Conservation (phyloP, 2,888 invertebrate species). For the Eueremaeus valkanovi region DNA sequence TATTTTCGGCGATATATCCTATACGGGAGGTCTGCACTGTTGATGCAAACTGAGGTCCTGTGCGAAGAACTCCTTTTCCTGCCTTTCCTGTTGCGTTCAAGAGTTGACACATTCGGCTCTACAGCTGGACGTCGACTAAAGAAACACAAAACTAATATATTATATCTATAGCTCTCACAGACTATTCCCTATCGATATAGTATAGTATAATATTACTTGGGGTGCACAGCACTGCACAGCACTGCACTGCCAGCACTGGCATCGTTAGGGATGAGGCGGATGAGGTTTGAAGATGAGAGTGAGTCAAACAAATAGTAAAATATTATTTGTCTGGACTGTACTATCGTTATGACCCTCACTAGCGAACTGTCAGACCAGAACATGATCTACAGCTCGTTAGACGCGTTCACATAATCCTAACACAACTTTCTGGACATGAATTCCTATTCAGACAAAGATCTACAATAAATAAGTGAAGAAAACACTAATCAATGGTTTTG, state of each 20-base stretch:
- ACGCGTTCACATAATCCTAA: not conserved
- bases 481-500: not conserved
- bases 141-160: slow-evolving; percentile 17
- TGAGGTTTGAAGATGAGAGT: not conserved
- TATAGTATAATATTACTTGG: not conserved
- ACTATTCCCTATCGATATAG: no score
- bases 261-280: not conserved
- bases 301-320: not conserved
- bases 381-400: not conserved
- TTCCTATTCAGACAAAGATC: not conserved
- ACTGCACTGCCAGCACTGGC: not conserved
- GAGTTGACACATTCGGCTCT: slow-evolving; percentile 10
- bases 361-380: not conserved
- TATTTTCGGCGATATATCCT: slow-evolving; percentile 18
- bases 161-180: not conserved
- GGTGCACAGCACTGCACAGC: not conserved
- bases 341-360: slow-evolving; percentile 5
- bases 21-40: slow-evolving; percentile 14
- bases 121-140: slow-evolving; percentile 16
- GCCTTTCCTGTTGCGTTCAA: slow-evolving; percentile 11
- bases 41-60: not conserved
- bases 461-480: not conserved
- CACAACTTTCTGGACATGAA: not conserved
- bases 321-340: not conserved
- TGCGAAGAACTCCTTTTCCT: not conserved